phyloP scores from a whole-genome alignment of 1,140 invertebrate species.

The Mya arenaria region DNA sequence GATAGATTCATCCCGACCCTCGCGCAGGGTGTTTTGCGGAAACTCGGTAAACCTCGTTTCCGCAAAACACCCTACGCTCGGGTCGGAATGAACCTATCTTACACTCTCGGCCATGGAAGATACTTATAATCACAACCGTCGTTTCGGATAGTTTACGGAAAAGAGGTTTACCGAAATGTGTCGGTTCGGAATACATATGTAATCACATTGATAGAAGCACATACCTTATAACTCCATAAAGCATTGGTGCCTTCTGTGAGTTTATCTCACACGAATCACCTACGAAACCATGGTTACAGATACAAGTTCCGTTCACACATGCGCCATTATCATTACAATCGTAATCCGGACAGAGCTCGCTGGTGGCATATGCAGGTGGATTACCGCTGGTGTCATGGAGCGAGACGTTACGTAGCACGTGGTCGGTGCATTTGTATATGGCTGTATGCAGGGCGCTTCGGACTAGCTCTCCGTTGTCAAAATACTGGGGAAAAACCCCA shows the following conservation, averaged over 20 bases:
- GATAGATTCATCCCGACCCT: too few species aligned
- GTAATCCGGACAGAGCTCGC: conserved; percentile 18
- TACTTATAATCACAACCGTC: too few species aligned
- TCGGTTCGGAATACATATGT: too few species aligned
- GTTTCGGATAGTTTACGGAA: too few species aligned
- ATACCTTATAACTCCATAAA: conserved; percentile 33
- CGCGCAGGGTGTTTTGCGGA: too few species aligned
- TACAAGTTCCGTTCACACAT: conserved; percentile 9
- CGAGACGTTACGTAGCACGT: not conserved
- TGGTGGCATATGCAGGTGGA: conserved; percentile 23
- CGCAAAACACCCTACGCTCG: too few species aligned
- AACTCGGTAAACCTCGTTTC: too few species aligned
- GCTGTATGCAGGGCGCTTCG: not conserved
- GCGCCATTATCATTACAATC: conserved; percentile 17
- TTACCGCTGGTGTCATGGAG: conserved; percentile 18
- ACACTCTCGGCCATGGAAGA: too few species aligned
- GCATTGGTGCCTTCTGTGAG: not conserved
- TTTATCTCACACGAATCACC: conserved; percentile 37
- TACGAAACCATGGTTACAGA: conserved; percentile 12
- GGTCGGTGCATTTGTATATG: not conserved
- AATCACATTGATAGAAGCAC: too few species aligned
- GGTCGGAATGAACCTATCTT: too few species aligned
- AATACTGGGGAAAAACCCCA: conserved; percentile 24
- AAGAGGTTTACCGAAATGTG: too few species aligned
- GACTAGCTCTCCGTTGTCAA: conserved; percentile 33